Conservation (phyloP, 2,113 vertebrate genomes). For the Equus quagga region DNA sequence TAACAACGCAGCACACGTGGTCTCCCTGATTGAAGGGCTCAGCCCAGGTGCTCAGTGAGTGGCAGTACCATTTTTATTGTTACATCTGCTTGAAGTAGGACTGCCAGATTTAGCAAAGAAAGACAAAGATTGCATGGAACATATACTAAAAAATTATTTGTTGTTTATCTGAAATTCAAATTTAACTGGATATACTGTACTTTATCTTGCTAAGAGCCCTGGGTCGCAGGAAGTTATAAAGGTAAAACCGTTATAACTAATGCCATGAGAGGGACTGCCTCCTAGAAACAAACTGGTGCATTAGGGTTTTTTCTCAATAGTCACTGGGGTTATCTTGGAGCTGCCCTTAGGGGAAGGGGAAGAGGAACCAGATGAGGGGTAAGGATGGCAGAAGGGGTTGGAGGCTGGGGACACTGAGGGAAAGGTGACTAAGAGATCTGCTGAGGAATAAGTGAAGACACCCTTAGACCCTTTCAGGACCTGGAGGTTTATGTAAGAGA, state of each 20-base stretch:
- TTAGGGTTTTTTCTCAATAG: not conserved
- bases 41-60: not conserved
- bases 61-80: not conserved
- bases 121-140: not conserved
- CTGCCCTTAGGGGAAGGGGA: not conserved
- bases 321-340: not conserved
- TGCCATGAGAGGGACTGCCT: not conserved
- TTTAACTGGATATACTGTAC: not conserved
- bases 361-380: not conserved
- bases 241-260: not conserved
- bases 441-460: not conserved
- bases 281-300: not conserved
- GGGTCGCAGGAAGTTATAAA: not conserved
- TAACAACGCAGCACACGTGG: accelerated
- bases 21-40: not conserved
- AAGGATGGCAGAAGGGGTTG: not conserved
- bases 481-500: not conserved
- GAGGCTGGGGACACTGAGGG: not conserved
- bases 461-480: not conserved
- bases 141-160: not conserved
- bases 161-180: not conserved
- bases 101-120: not conserved
- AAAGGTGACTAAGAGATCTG: not conserved
- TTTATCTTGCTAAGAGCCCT: not conserved
- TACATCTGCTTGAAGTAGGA: not conserved